These are phyloP conservation scores for Limnephilus rhombicus DNA, from an alignment of 2,888 invertebrate species.

Conservation along the genomic window DNA sequence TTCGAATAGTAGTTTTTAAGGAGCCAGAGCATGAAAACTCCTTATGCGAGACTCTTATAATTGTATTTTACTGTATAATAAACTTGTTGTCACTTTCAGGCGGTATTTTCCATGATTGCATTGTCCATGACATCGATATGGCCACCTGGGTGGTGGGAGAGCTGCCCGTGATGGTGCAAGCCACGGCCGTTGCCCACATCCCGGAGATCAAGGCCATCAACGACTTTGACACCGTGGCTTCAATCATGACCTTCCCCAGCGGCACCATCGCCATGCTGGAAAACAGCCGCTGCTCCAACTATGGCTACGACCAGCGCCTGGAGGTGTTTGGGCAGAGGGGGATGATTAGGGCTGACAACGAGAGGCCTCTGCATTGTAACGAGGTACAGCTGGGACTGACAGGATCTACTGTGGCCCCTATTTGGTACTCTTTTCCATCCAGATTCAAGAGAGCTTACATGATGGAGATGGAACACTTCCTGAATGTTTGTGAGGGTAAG, in stretches of 20 bases:
- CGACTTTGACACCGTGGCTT: conserved; percentile 82
- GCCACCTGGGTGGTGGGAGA: conserved; percentile 82
- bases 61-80: background rate
- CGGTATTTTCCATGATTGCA: conserved; percentile 83
- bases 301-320: conserved; percentile 84
- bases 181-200: conserved; percentile 77
- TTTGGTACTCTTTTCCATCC: conserved; percentile 81
- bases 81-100: conserved; percentile 71
- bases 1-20: background rate
- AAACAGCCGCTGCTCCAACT: conserved; percentile 79
- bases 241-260: conserved; percentile 79
- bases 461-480: conserved; percentile 79
- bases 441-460: conserved; percentile 77
- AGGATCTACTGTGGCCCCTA: conserved; percentile 75
- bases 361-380: conserved; percentile 75
- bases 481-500: conserved; percentile 77
- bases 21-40: background rate
- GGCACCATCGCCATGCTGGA: conserved; percentile 82
- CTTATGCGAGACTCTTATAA: background rate
- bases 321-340: conserved; percentile 82
- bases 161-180: conserved; percentile 78
- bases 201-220: conserved; percentile 79
- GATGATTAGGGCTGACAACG: conserved; percentile 77
- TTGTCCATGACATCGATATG: conserved; percentile 84
- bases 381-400: conserved; percentile 72